phyloP scores from a whole-genome alignment of 2,888 invertebrate genomes.

The Fragum fragum region DNA sequence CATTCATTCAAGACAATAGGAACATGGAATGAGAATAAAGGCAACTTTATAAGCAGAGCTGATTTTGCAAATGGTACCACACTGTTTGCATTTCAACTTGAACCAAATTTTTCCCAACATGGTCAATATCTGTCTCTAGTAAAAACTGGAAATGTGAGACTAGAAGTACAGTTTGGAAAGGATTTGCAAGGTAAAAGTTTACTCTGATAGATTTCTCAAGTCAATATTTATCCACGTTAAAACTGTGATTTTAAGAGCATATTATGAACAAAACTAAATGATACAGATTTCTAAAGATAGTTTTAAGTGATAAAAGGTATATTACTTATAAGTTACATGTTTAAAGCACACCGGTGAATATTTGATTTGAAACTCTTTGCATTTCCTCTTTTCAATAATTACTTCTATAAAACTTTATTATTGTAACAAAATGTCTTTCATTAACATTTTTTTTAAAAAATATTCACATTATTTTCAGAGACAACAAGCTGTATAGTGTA shows the following conservation, averaged over 20 bases:
- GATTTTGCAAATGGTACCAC: constrained; percentile 23
- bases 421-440: neutral
- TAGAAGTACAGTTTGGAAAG: constrained; percentile 45
- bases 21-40: constrained; percentile 25
- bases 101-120: constrained; percentile 31
- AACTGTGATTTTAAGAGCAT: no score
- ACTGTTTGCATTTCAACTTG: constrained; percentile 37
- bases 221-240: no score
- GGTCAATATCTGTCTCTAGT: constrained; percentile 39
- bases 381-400: no score
- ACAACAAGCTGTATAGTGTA: constrained; percentile 49
- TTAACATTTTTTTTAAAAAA: neutral
- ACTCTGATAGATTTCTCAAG: no score
- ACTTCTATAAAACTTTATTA: no score
- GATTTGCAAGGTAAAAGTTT: constrained; percentile 21
- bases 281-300: no score
- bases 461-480: neutral
- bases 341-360: no score
- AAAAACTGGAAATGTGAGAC: constrained; percentile 41
- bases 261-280: no score
- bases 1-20: no score
- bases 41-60: constrained; percentile 34
- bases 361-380: no score
- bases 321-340: no score
- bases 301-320: no score